These are phyloP conservation scores for Heteromurus nitidus DNA, from an alignment of 2,888 invertebrate species.

Conservation along the genomic window DNA sequence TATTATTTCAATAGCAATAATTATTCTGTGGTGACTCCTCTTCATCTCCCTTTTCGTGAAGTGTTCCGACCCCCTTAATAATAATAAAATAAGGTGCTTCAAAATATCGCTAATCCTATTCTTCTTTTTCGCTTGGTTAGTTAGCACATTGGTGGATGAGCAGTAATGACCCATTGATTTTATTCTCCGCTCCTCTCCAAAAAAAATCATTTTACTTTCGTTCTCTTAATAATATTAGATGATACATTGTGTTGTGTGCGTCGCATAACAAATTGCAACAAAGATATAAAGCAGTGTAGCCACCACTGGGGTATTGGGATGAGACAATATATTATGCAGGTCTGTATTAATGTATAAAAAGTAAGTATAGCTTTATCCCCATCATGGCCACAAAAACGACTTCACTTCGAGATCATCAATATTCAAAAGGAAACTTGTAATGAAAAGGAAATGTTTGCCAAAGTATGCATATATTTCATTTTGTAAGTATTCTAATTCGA, in stretches of 20 bases:
- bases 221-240: conserved; percentile 5
- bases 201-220: conserved; percentile 45
- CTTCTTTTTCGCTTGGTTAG: conserved; percentile 8
- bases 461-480: too few species aligned
- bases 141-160: conserved; percentile 10
- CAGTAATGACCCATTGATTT: conserved; percentile 54
- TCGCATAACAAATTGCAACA: background rate
- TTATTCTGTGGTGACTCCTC: conserved; percentile 5
- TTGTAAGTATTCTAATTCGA: too few species aligned
- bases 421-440: conserved; percentile 14
- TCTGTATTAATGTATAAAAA: background rate
- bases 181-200: conserved; percentile 14
- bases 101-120: conserved; percentile 25
- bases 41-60: background rate
- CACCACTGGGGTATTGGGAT: background rate
- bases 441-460: background rate
- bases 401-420: conserved; percentile 12
- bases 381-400: background rate
- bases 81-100: conserved; percentile 28
- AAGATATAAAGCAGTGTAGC: background rate
- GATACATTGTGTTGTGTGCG: background rate
- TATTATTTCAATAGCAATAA: conserved; percentile 52
- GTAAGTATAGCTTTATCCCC: background rate
- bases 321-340: background rate
- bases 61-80: conserved; percentile 3